Percentiles rank a stretch among this genome's conserved stretches.
These are phyloP conservation scores for Phrynocephalus guinanensis DNA, from an alignment of 2,797 vertebrate genomes.

Conservation along the genomic window DNA sequence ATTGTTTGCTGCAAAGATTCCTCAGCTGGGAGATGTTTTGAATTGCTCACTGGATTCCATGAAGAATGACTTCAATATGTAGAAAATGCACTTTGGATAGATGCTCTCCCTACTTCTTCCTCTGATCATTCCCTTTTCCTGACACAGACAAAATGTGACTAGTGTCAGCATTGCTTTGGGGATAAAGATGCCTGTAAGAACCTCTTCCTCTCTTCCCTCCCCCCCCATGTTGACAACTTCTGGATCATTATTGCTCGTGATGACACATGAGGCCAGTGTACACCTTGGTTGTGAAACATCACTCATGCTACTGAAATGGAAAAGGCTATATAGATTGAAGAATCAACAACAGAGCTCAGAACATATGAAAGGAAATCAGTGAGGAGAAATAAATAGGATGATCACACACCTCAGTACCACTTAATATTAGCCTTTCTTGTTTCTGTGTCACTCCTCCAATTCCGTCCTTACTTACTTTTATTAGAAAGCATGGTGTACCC, in stretches of 20 bases:
- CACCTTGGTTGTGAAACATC: constrained; percentile 58
- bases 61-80: constrained; percentile 51
- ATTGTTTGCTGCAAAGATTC: constrained; percentile 27
- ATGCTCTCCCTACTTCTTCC: constrained; percentile 14
- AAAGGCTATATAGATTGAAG: constrained; percentile 51
- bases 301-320: constrained; percentile 49
- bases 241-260: constrained; percentile 55
- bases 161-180: constrained; percentile 48
- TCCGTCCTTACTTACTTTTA: no score
- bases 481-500: no score
- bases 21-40: constrained; percentile 40
- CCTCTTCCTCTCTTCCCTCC: constrained; percentile 24
- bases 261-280: constrained; percentile 58
- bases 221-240: constrained; percentile 31
- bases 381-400: constrained; percentile 48
- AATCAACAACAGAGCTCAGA: constrained; percentile 54
- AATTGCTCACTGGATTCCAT: constrained; percentile 54
- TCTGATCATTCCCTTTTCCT: constrained; percentile 57
- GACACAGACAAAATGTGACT: constrained; percentile 66
- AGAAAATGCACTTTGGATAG: constrained; percentile 46
- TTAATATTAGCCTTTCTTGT: neutral
- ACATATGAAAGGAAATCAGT: constrained; percentile 43
- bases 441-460: no score
- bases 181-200: constrained; percentile 45
- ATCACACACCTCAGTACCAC: neutral